Base-by-base conservation (phyloP, 2,888 invertebrate species). In the Hyles lineata region DNA sequence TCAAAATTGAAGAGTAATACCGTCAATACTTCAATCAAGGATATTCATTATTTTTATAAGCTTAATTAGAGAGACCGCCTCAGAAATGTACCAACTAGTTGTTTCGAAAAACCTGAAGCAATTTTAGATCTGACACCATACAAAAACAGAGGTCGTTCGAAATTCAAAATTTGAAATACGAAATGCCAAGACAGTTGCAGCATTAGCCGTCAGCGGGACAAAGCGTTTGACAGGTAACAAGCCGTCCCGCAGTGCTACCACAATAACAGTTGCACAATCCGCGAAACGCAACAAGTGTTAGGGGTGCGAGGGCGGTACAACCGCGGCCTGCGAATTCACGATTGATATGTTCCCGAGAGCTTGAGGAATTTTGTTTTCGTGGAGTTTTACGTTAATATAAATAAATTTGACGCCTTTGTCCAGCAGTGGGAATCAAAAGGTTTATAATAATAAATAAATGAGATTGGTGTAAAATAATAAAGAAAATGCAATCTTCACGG, bases 231-330 rank as follows among this genome's bases (percentile, higher is more conserved):
- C 67, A 67, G 67, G 67, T 67, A 67, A 67, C 67, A 50, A 67
- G 21, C 3, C 15, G 67, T 43, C 15, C 67, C 62, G 19, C 62
- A 62, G 19, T 32, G 61, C 62, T 32, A 67, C 72, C 17, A 23
- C 72, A 72, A 72, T 35, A 50, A 67, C 72, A 67, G 72, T 72
- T 72, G 72, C 70, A 70, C 60, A 72, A 72, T 58, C 25, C 60
- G 63, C 35, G 67, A 55, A 55, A 70, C 29, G 90, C 91, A 90
- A 91, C 91, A 91, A 87, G 91, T 91, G 88, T 84, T 74, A 77
- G 88, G 88, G 90, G 87, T 88, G 81, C 80, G 80, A 77, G 88
- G 88, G 86, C 84, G 76, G 84, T 77, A 82, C 89, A 87, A 86
- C 77, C 82, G 50, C 60, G 23, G 8, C 67, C 67, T 17, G 21